A percentile compares a stretch with the other conserved stretches of the same genome.
phyloP scores from a whole-genome alignment of 2,797 vertebrate genomes.

The Syngnathus rostellatus region DNA sequence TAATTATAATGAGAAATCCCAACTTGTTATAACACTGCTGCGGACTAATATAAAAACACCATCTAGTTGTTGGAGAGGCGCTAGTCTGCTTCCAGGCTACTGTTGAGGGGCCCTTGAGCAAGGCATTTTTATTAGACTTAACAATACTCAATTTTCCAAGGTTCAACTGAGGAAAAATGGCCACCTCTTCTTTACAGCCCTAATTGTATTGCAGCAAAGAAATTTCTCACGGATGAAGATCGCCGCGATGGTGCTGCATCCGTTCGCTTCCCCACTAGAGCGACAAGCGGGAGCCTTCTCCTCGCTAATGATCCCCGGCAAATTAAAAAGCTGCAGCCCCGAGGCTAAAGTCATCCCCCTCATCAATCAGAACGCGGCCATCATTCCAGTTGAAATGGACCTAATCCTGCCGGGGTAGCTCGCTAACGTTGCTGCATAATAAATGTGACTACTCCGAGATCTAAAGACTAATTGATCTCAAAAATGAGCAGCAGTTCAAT shows the following conservation, averaged over 20 bases:
- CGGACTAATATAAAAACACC: too few relatives aligned
- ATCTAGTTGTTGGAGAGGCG: too few relatives aligned
- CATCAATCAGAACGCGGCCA: constrained; percentile 43
- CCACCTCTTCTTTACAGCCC: neutral
- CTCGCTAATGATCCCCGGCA: constrained; percentile 62
- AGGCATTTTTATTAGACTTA: neutral
- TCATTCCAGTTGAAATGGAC: constrained; percentile 34
- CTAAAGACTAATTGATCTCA: constrained; percentile 32
- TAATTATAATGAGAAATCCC: too few relatives aligned
- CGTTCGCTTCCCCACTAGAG: constrained; percentile 38
- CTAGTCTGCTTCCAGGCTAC: too few relatives aligned
- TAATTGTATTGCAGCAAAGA: neutral
- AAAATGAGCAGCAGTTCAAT: constrained; percentile 6
- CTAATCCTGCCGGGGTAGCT: constrained; percentile 12
- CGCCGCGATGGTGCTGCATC: constrained; percentile 30
- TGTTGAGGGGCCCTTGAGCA: too few relatives aligned
- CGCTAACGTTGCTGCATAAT: constrained; percentile 17
- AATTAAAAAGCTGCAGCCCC: constrained; percentile 64
- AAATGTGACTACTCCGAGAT: constrained; percentile 22
- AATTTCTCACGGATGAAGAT: constrained; percentile 39
- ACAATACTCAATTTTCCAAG: constrained; percentile 17
- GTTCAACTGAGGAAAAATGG: neutral
- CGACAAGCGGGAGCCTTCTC: constrained; percentile 40
- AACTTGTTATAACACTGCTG: too few relatives aligned
- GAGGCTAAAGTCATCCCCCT: constrained; percentile 45